These are phyloP conservation scores for Ceratoteleas bidentatus DNA, from an alignment of 1,140 invertebrate species.

Conservation along the genomic window DNA sequence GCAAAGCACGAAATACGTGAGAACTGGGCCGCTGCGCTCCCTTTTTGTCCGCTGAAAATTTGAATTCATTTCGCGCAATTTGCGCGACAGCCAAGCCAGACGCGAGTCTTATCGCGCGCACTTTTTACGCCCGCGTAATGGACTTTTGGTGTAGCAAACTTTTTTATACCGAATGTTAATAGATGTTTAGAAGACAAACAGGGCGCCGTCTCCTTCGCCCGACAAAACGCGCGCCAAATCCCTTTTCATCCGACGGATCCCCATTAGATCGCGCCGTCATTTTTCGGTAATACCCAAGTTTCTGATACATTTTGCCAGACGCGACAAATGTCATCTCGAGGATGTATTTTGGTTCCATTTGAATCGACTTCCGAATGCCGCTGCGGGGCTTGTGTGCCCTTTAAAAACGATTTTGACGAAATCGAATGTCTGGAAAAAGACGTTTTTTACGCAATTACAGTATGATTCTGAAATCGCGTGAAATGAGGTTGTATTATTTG, in stretches of 20 bases:
- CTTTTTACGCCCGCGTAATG: too few relatives aligned
- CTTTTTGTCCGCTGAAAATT: conserved; percentile 23
- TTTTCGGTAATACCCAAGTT: conserved; percentile 8
- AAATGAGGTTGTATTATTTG: too few relatives aligned
- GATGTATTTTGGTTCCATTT: conserved; percentile 43
- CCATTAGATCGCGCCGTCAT: too few relatives aligned
- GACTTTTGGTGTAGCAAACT: conserved; percentile 57
- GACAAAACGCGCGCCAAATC: conserved; percentile 32
- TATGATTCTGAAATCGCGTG: too few relatives aligned
- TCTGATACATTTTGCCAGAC: conserved; percentile 21
- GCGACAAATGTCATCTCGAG: conserved; percentile 19
- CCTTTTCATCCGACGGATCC: too few relatives aligned
- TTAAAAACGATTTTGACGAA: conserved; percentile 52
- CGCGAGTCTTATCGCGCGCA: conserved; percentile 40
- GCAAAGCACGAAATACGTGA: conserved; percentile 39
- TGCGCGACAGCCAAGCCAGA: conserved; percentile 40
- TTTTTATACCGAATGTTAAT: conserved; percentile 51
- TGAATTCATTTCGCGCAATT: conserved; percentile 60
- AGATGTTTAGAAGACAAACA: conserved; percentile 58
- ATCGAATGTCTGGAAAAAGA: too few relatives aligned
- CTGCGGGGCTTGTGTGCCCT: conserved; percentile 47
- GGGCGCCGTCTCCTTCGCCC: conserved; percentile 30
- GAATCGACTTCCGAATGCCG: conserved; percentile 37
- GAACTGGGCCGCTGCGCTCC: too few relatives aligned
- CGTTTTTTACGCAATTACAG: too few relatives aligned